Conservation (phyloP, 2,113 vertebrate species). For the Gulo gulo region DNA sequence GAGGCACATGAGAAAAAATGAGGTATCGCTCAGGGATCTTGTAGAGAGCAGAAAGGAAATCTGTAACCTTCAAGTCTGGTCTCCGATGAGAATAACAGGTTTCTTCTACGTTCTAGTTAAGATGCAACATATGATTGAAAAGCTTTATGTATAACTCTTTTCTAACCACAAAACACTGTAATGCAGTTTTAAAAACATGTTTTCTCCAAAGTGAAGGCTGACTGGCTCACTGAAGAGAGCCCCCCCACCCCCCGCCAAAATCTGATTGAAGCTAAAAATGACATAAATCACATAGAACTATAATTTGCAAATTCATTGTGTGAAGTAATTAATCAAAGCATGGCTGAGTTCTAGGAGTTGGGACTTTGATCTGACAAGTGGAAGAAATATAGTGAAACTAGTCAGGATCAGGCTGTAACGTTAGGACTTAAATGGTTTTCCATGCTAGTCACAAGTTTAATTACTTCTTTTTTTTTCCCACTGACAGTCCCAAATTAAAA, state of each 20-base stretch:
- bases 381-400: slow-evolving; percentile 77
- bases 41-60: background rate
- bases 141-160: background rate
- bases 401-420: slow-evolving; percentile 62
- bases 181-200: slow-evolving; percentile 46
- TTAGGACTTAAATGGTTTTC: slow-evolving; percentile 79
- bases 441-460: slow-evolving; percentile 84
- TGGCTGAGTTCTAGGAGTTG: slow-evolving; percentile 74
- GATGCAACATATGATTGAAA: background rate
- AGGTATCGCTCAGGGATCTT: background rate
- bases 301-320: slow-evolving; percentile 82
- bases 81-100: background rate
- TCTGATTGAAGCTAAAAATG: slow-evolving; percentile 73
- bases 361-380: slow-evolving; percentile 85
- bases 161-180: slow-evolving; percentile 58
- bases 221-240: slow-evolving; percentile 28
- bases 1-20: background rate
- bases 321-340: slow-evolving; percentile 85
- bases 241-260: background rate
- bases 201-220: slow-evolving; percentile 47
- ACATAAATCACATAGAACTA: slow-evolving; percentile 78
- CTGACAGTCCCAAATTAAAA: slow-evolving; percentile 86
- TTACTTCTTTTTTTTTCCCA: slow-evolving; percentile 79
- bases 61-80: background rate
- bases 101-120: background rate